Conservation (phyloP, 1,140 invertebrate species). For the Drosophila carrolli region DNA sequence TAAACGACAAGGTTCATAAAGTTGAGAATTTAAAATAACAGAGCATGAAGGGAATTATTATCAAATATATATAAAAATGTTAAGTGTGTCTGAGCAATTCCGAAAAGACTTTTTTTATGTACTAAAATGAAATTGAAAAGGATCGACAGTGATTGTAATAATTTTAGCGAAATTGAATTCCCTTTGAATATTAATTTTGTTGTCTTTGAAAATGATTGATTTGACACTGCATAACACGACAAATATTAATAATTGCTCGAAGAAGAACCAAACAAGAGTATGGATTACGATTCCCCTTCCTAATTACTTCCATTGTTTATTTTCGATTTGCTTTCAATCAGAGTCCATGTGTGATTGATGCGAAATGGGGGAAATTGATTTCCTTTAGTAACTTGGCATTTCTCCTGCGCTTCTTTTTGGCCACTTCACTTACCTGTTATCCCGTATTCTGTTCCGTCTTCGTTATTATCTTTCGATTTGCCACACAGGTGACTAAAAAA, state of each 20-base stretch:
- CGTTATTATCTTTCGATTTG: slow-evolving; percentile 79
- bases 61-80: no score
- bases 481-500: slow-evolving; percentile 73
- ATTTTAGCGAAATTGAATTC: slow-evolving; percentile 2
- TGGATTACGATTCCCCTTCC: slow-evolving; percentile 8
- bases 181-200: neutral
- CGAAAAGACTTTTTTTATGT: no score
- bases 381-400: slow-evolving; percentile 24
- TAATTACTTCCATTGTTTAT: slow-evolving; percentile 33
- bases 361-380: slow-evolving; percentile 32
- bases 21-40: no score
- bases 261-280: neutral
- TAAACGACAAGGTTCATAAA: no score
- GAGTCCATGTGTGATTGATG: slow-evolving; percentile 30
- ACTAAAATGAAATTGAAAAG: no score
- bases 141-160: no score
- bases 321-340: slow-evolving; percentile 36
- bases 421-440: slow-evolving; percentile 42
- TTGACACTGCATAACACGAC: slow-evolving; percentile 4
- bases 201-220: slow-evolving; percentile 11
- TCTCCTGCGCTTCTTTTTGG: slow-evolving; percentile 11
- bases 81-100: no score
- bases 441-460: slow-evolving; percentile 19
- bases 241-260: slow-evolving; percentile 9
- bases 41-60: no score